Base-by-base conservation (phyloP, 2,888 invertebrate species). In the Drosophila prostipennis region DNA sequence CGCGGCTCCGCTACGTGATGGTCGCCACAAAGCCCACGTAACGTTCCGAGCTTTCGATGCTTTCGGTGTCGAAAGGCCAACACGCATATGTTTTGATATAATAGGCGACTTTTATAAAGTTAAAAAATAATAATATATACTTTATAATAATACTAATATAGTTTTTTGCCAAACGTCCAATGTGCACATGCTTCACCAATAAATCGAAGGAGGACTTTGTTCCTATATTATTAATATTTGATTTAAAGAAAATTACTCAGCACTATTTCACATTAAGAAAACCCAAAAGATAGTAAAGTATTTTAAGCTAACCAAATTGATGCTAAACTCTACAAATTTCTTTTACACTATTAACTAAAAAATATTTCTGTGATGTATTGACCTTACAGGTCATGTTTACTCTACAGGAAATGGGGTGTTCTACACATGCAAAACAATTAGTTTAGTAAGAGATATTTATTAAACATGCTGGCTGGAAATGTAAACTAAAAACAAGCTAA, bases 21-120 rank as follows among this genome's bases (percentile, higher is more conserved):
- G 55, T 2, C 39, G 34, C 26, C 56, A 68, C 32, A 68, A 67
- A 13, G 0, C 10, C 6, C 3, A 2, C 0, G 1, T 6, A 4
- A 11, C 0, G 5, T 14, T 8, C 1, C 23, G 3, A 7, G 56
- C 56, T 14, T 67, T 51, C 10, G 56, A 45, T 10, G 8, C 7
- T 0, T 0, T 0, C 0, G 39, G 10, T 0, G 5, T 11, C 2
- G 39, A 42, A n/a, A 26, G 68, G 3, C 36, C 36, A 11, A 19
- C 34, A 1, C 29, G 3, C 7, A 37, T 68, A 19, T 69, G 68
- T n/a, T 34, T 16, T 2, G 68, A 69, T 0, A 0, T 45, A 1
- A 2, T 13, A 2, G n/a, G 19, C 26, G 49, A 48, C 19, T 1
- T 19, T 6, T 16, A 6, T 40, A 40, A 40, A 10, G 10, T 16